Conservation (phyloP, 2,797 vertebrate genomes). For the Rousettus madagascariensis region DNA sequence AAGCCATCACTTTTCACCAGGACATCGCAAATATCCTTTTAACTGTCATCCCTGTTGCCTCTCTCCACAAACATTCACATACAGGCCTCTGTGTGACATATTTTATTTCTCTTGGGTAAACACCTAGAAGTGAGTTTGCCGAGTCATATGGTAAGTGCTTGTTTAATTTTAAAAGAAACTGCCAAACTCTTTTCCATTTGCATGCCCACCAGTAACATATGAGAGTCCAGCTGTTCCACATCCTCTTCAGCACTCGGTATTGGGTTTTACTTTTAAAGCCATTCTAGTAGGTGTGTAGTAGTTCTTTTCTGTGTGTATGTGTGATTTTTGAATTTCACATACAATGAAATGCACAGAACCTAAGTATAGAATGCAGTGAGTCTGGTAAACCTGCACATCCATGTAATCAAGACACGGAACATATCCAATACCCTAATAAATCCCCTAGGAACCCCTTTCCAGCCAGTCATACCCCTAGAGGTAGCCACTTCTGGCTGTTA, state of each 20-base stretch:
- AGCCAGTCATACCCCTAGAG: neutral
- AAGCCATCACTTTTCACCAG: neutral
- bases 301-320: too few species aligned
- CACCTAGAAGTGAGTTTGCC: neutral
- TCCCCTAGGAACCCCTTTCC: neutral
- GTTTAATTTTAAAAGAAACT: slow-evolving; percentile 4
- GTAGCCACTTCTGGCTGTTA: neutral
- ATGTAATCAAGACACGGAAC: neutral
- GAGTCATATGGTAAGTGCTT: neutral
- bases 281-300: neutral
- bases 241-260: neutral
- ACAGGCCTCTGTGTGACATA: neutral
- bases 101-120: slow-evolving; percentile 18
- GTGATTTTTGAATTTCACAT: neutral
- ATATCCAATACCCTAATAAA: neutral
- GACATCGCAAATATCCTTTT: neutral
- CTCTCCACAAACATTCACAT: neutral
- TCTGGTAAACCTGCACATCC: neutral
- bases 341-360: neutral
- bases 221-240: neutral
- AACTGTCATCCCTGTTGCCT: neutral
- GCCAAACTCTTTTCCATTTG: neutral
- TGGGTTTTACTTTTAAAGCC: neutral
- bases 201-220: neutral
- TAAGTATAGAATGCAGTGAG: neutral